phyloP scores from a whole-genome alignment of 2,888 invertebrate species.

The Peribatodes rhomboidaria region DNA sequence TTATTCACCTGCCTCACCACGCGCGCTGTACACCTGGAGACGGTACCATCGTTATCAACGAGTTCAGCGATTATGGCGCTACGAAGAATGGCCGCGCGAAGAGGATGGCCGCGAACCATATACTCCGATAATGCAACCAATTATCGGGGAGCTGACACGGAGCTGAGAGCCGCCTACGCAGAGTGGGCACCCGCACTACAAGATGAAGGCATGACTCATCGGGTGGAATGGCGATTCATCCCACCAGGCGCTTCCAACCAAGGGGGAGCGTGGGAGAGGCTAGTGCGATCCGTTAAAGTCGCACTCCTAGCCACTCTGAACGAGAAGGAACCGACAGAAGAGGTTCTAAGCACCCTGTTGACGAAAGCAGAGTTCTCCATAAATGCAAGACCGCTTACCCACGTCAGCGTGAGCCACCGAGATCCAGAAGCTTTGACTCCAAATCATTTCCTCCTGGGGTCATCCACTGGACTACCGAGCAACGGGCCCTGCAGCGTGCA shows the following conservation, averaged over 20 bases:
- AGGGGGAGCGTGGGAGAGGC: no score
- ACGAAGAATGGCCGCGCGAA: background rate
- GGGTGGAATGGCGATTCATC: background rate
- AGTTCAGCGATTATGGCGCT: background rate
- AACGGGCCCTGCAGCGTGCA: constrained; percentile 3
- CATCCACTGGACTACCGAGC: constrained; percentile 1
- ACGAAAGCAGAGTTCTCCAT: background rate
- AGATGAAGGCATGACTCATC: background rate
- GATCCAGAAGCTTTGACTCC: background rate
- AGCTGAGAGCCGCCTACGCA: no score
- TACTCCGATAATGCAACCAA: background rate
- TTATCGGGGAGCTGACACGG: background rate
- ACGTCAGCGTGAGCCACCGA: background rate
- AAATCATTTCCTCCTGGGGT: background rate
- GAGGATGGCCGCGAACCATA: background rate
- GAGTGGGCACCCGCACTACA: no score
- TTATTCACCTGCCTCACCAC: background rate
- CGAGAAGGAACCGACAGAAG: no score
- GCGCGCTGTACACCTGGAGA: background rate
- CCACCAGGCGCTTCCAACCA: background rate
- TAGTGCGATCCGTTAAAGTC: no score
- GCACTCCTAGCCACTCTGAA: no score
- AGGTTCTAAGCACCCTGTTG: no score
- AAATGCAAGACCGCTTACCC: background rate
- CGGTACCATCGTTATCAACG: background rate